Conservation (phyloP, 2,113 vertebrate genomes). For the Herpailurus yagouaroundi region DNA sequence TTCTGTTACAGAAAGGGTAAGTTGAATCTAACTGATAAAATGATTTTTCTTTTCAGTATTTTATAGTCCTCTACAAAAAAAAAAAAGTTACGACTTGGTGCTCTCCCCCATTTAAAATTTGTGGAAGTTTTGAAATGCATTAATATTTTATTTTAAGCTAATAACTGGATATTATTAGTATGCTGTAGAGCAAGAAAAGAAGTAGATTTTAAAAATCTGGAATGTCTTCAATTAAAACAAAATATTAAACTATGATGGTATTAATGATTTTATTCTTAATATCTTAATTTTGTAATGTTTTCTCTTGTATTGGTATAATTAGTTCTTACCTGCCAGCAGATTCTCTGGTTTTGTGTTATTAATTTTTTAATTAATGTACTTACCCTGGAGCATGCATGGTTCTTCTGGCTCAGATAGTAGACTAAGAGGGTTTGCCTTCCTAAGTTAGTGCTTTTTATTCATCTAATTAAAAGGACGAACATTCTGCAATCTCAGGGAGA, state of each 20-base stretch:
- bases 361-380: neutral
- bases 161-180: neutral
- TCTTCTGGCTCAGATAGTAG: neutral
- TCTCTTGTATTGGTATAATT: neutral
- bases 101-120: neutral
- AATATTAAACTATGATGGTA: neutral
- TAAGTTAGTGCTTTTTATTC: neutral
- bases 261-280: neutral
- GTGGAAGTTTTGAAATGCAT: conserved; percentile 31
- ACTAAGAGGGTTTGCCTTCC: neutral
- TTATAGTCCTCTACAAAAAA: neutral
- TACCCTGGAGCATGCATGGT: neutral
- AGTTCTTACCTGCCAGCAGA: neutral
- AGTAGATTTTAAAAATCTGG: neutral
- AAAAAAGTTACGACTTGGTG: neutral
- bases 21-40: conserved; percentile 69
- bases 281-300: conserved; percentile 42
- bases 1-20: conserved; percentile 97
- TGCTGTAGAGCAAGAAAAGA: neutral
- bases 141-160: conserved; percentile 37
- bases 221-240: neutral
- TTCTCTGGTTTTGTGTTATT: neutral
- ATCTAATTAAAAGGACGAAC: neutral
- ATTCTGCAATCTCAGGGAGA: neutral
- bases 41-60: neutral